phyloP scores from a whole-genome alignment of 2,797 vertebrate genomes.

The Falco novaeseelandiae region DNA sequence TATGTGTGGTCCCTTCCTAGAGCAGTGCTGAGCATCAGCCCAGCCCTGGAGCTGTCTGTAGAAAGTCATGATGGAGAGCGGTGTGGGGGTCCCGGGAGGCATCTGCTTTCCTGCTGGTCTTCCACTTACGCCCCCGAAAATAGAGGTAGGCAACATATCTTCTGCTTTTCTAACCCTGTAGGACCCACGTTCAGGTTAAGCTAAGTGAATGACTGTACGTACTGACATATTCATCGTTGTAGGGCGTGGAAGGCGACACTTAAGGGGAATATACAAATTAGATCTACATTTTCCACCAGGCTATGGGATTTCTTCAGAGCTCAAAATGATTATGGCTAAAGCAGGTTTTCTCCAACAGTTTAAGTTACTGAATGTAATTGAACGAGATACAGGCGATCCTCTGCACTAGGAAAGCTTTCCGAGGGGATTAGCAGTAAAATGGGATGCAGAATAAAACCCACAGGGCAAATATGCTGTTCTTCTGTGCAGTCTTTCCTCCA shows the following conservation, averaged over 20 bases:
- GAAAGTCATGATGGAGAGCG: background rate
- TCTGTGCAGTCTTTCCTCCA: background rate
- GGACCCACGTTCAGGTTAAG: background rate
- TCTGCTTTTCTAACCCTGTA: background rate
- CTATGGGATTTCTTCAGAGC: background rate
- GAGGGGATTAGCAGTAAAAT: background rate
- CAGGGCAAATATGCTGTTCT: rapidly evolving
- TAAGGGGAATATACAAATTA: background rate
- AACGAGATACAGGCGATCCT: background rate
- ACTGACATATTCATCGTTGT: rapidly evolving
- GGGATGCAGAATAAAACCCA: background rate
- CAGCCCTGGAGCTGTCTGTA: background rate
- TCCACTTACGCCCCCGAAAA: background rate
- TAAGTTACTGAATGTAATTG: conserved; percentile 3
- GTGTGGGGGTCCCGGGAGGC: background rate
- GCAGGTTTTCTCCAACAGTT: background rate
- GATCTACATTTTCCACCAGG: background rate
- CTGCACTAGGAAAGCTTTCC: background rate
- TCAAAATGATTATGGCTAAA: background rate
- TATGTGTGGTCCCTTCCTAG: background rate
- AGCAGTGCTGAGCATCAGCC: background rate
- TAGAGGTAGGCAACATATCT: background rate
- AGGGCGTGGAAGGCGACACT: background rate
- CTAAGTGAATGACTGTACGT: background rate
- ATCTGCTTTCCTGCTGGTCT: background rate